Evolutionary conservation across 2,797 vertebrate species (phyloP).

Genomic region (Coracias cyanogaster): DNA sequence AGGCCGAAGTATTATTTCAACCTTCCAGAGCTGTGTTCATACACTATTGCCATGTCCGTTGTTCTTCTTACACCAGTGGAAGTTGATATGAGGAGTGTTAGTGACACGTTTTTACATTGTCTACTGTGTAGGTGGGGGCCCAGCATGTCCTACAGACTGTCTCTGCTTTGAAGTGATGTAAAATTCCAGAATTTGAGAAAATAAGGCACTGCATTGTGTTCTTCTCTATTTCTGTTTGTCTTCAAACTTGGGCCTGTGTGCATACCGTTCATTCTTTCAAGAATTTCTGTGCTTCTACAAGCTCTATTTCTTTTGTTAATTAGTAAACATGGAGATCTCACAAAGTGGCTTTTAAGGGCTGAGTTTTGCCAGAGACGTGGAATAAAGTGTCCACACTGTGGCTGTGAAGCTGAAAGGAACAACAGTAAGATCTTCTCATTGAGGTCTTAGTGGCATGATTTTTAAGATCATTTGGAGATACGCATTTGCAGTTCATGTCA

Average conservation of each 20-base stretch:
- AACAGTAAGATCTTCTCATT: not conserved
- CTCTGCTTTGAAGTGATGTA: not conserved
- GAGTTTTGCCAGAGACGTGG: not conserved
- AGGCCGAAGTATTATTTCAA: not conserved
- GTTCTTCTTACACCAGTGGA: not conserved
- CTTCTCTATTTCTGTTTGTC: not conserved
- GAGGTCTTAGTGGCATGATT: not conserved
- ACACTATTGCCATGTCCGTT: fast-evolving
- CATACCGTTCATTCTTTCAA: not conserved
- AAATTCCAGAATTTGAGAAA: not conserved
- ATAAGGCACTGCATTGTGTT: not conserved
- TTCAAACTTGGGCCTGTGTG: not conserved
- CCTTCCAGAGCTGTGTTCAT: not conserved
- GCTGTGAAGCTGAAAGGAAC: not conserved
- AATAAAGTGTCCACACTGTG: not conserved
- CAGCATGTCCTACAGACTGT: not conserved
- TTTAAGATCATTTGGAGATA: not conserved
- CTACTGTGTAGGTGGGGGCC: not conserved
- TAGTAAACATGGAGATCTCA: not conserved
- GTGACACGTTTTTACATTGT: not conserved
- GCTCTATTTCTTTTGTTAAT: fast-evolving
- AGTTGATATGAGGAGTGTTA: not conserved
- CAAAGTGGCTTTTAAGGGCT: not conserved
- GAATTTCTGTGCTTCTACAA: not conserved
- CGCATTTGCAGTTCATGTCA: not conserved